Base-by-base conservation (phyloP, 2,888 invertebrate genomes). In the Baronia brevicornis region DNA sequence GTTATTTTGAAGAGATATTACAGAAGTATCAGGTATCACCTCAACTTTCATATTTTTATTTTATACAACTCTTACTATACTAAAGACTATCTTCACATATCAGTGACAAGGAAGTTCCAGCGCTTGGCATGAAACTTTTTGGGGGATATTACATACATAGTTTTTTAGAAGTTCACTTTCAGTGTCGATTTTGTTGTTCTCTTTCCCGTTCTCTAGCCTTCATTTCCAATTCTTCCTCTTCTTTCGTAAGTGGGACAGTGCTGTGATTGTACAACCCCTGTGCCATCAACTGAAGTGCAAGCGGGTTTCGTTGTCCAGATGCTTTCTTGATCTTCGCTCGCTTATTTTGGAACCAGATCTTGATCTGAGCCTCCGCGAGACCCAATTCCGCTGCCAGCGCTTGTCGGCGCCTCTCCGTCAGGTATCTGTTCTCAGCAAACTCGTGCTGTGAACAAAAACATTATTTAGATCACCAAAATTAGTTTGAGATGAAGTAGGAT, bases 341-440 rank as follows among this genome's bases (percentile, higher is more conserved):
- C 70, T 97, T 97, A 84, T 97, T 97, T 85, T 97, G 95, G 84
- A 96, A 96, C 96, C 96, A 97, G 70, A 97, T 96, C 86, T 97
- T 97, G 67, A 96, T 98, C 82, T 98, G 98, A 0, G 96, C 96
- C 72, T 98, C 98, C 54, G 97, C 97, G 38, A 98, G 86, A 1
- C 95, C 94, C 38, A 98, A 85, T 58, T 97, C 96, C 3, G 91
- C 87, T n/a, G 97, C 96, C 40, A 98, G 84, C 45, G 94, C 91
- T 67, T 96, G 96, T 23, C 98, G 87, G 46, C 97, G 85, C 39
- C 94, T 88, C 70, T 98, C 98, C 1, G 97, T 97, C 54, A 98
- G 87, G 84, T 98, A 94, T 51, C 94, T 91, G 85, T 95, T 96
- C 68, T 95, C 95, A 13, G 91, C 89, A 73, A 98, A 98, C 80